These are phyloP conservation scores for Alosa sapidissima DNA, from an alignment of 2,797 vertebrate species.

Conservation along the genomic window DNA sequence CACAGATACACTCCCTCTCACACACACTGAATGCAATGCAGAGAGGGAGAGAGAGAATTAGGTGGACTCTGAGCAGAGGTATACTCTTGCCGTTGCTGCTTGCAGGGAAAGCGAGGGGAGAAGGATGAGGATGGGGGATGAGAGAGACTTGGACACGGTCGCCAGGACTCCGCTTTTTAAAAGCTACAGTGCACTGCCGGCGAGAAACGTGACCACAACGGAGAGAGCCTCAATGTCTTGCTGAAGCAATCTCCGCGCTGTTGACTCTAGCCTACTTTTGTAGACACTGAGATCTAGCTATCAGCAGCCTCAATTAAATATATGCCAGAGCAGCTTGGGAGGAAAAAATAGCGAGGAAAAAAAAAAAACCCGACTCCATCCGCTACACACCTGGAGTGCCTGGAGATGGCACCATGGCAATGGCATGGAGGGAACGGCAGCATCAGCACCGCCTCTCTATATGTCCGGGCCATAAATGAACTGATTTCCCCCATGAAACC, in stretches of 20 bases:
- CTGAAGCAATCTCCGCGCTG: neutral
- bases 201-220: neutral
- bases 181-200: neutral
- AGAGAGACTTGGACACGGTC: neutral
- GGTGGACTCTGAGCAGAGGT: neutral
- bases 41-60: neutral
- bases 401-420: neutral
- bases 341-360: neutral
- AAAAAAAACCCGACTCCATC: neutral
- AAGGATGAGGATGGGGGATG: no score
- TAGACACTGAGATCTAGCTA: neutral
- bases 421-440: neutral
- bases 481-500: neutral
- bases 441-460: neutral
- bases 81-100: neutral
- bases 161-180: neutral
- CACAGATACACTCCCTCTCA: neutral
- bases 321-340: neutral
- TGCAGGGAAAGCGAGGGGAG: neutral
- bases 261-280: neutral
- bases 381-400: neutral
- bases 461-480: neutral
- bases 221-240: neutral
- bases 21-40: neutral
- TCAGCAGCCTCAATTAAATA: constrained; percentile 6